Evolutionary conservation across 2,113 vertebrate species (phyloP), one percentile per base, ranked within the genome.

Genomic region (Cyanoramphus novaezelandiae): DNA sequence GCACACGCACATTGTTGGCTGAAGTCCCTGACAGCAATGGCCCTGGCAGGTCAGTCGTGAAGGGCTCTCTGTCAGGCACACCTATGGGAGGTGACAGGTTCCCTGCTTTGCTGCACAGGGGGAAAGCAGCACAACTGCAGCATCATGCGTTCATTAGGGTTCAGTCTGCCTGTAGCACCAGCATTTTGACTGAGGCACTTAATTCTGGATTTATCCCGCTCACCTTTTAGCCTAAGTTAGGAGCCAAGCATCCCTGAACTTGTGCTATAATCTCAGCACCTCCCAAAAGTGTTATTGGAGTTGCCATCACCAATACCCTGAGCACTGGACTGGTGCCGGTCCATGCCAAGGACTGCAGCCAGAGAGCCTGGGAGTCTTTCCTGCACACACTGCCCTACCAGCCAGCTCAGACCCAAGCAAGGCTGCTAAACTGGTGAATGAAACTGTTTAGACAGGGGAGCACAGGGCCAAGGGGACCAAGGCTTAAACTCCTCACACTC

Each of bases 1-100:
- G 15, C 17, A 21, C 52, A 18, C 3, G 11, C 7, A 5, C 0
- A 2, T 11, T n/a, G 27, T 11, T n/a, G 33, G 19, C 31, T 77
- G 15, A 62, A 60, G 41, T 31, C 41, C 17, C 19, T 47, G 52
- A 11, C 31, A 27, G 23, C 49, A 5, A 31, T 19, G 31, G 20
- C 28, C 49, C 79, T 41, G 44, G 46, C 33, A 64, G 47, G 35
- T 23, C 33, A 33, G 8, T 24, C 28, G 41, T 18, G 31, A 50
- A 59, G n/a, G 55, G 25, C 10, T 83, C 47, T 25, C 8, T 68
- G 35, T 10, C 60, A 13, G 9, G 23, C 25, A 59, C 17, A 15
- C 10, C 46, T 25, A 6, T 3, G 17, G 55, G 16, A 65, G 23
- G 29, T 19, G 13, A 57, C 10, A 35, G 24, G 17, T 46, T 83